These are phyloP conservation scores for Idaea dimidiata DNA, from an alignment of 2,888 invertebrate species.

Conservation along the genomic window DNA sequence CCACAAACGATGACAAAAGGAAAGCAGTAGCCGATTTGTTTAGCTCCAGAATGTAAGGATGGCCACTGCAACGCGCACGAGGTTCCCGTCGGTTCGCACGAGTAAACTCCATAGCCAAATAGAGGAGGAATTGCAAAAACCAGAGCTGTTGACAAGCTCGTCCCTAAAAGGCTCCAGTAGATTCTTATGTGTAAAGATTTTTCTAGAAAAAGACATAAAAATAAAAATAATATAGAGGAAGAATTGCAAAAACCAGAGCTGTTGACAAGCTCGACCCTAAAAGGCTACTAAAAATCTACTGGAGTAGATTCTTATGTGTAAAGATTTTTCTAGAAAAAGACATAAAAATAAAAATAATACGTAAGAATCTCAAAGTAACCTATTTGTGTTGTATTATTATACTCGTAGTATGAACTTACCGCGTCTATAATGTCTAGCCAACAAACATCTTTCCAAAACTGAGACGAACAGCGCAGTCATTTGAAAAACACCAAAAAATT, in stretches of 20 bases:
- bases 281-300: no score
- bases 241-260: slow-evolving; percentile 43
- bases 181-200: slow-evolving; percentile 62
- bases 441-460: slow-evolving; percentile 75
- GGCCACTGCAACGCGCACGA: slow-evolving; percentile 75
- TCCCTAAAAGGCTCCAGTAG: slow-evolving; percentile 66
- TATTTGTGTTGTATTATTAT: background rate
- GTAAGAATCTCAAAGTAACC: background rate
- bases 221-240: background rate
- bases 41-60: slow-evolving; percentile 53
- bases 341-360: background rate
- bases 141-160: slow-evolving; percentile 65
- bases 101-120: slow-evolving; percentile 72
- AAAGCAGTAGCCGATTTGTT: slow-evolving; percentile 67
- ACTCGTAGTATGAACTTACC: slow-evolving; percentile 52
- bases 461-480: slow-evolving; percentile 70
- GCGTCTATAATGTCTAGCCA: slow-evolving; percentile 67
- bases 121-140: slow-evolving; percentile 72
- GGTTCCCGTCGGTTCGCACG: slow-evolving; percentile 75
- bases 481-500: slow-evolving; percentile 79
- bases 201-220: slow-evolving; percentile 46
- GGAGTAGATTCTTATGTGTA: slow-evolving; percentile 68
- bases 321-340: slow-evolving; percentile 53
- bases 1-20: slow-evolving; percentile 69
- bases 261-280: slow-evolving; percentile 68